Conservation (phyloP, 1,140 invertebrate genomes). For the Temnothorax longispinosus region DNA sequence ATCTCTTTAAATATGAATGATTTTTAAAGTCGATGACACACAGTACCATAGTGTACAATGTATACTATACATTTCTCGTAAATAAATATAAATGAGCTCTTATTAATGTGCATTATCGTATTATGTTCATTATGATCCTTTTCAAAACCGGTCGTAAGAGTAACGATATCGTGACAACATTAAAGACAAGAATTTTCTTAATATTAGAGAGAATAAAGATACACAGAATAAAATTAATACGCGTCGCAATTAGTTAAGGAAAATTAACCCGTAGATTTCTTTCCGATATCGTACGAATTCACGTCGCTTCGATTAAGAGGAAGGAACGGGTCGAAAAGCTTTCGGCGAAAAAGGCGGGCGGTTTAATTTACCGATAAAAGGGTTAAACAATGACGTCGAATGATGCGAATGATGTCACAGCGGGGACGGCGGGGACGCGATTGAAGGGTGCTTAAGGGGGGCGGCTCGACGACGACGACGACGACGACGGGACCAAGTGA, state of each 20-base stretch:
- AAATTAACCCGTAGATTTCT: background rate
- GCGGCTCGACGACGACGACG: background rate
- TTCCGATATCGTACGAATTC: background rate
- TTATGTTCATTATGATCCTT: background rate
- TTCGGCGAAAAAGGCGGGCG: background rate
- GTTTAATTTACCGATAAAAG: slow-evolving; percentile 21
- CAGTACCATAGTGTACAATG: background rate
- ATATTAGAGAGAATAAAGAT: background rate
- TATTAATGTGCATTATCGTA: background rate
- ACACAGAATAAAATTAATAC: background rate
- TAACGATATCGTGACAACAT: too few relatives aligned
- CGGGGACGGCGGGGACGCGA: background rate
- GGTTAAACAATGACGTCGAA: slow-evolving; percentile 18
- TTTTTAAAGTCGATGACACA: background rate
- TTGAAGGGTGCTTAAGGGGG: background rate
- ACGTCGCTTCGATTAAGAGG: background rate
- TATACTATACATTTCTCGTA: background rate
- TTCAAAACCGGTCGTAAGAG: background rate
- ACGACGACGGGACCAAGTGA: background rate
- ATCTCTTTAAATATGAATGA: background rate
- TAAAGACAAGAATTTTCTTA: background rate
- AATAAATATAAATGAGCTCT: background rate
- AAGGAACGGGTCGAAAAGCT: background rate
- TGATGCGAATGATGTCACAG: slow-evolving; percentile 28
- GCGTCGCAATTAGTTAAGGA: background rate